Conservation (phyloP, 1,140 invertebrate genomes). For the Zaprionus africanus region DNA sequence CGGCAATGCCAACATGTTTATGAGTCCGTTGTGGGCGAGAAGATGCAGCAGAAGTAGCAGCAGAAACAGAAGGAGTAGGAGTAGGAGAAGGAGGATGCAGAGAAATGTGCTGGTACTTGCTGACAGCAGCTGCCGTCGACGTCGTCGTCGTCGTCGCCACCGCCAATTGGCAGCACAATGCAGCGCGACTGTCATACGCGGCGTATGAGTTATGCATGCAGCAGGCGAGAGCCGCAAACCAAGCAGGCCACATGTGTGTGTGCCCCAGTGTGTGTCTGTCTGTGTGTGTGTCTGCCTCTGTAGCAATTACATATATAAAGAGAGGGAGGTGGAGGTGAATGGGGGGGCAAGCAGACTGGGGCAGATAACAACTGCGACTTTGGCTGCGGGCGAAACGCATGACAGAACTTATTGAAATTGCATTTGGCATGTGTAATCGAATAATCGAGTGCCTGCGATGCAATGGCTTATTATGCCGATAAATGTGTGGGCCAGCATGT, state of each 20-base stretch:
- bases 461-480: slow-evolving; percentile 31
- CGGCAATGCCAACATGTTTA: slow-evolving; percentile 39
- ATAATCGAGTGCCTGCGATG: slow-evolving; percentile 36
- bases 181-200: slow-evolving; percentile 33
- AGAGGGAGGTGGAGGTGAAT: background rate
- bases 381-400: slow-evolving; percentile 24
- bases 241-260: slow-evolving; percentile 7
- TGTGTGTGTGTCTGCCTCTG: slow-evolving; percentile 11
- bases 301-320: background rate
- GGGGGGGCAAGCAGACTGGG: background rate
- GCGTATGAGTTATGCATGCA: slow-evolving; percentile 48
- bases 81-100: background rate
- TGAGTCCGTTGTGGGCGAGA: slow-evolving; percentile 30
- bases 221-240: slow-evolving; percentile 15
- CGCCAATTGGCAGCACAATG: slow-evolving; percentile 42
- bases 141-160: slow-evolving; percentile 19
- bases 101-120: slow-evolving; percentile 13
- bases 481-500: background rate
- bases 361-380: slow-evolving; percentile 26
- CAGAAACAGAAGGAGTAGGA: background rate
- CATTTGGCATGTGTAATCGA: slow-evolving; percentile 33
- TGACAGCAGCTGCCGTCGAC: slow-evolving; percentile 35
- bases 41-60: slow-evolving; percentile 17
- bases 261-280: background rate
- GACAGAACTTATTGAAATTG: slow-evolving; percentile 52